Evolutionary conservation across 2,797 vertebrate genomes (phyloP).

Genomic region (Otolemur crassicaudatus): DNA sequence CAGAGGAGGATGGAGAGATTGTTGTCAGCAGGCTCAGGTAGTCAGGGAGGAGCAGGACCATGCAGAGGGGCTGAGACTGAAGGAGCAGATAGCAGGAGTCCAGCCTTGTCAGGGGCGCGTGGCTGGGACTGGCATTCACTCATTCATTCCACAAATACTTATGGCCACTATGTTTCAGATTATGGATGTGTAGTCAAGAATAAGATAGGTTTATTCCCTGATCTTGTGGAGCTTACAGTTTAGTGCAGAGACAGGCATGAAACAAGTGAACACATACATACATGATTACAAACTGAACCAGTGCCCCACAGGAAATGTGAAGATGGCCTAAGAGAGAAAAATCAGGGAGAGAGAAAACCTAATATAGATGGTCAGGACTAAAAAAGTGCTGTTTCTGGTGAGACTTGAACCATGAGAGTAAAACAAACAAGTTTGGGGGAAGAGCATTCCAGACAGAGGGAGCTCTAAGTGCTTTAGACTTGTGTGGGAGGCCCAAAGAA

Average conservation of each 20-base stretch:
- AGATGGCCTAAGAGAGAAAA: neutral
- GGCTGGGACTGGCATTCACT: neutral
- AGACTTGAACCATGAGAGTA: neutral
- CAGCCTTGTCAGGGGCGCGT: neutral
- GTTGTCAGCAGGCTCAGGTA: neutral
- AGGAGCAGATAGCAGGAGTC: neutral
- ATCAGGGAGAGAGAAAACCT: no score
- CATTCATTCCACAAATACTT: neutral
- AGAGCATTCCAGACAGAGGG: neutral
- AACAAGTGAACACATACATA: neutral
- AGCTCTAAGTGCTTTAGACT: neutral
- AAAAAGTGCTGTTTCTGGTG: neutral
- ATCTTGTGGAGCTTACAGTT: neutral
- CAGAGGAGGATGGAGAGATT: neutral
- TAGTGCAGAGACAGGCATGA: neutral
- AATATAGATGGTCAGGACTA: neutral
- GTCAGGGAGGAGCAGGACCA: rapidly evolving
- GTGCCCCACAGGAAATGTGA: neutral
- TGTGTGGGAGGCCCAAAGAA: neutral
- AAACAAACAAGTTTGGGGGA: neutral
- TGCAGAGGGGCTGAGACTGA: neutral
- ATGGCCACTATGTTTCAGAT: neutral
- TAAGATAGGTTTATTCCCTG: neutral
- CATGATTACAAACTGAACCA: neutral
- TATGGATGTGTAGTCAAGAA: neutral